A percentile compares a stretch with the other conserved stretches of the same genome.
These are phyloP conservation scores for Argyra leucocephala DNA, from an alignment of 2,888 invertebrate genomes.

Conservation along the genomic window DNA sequence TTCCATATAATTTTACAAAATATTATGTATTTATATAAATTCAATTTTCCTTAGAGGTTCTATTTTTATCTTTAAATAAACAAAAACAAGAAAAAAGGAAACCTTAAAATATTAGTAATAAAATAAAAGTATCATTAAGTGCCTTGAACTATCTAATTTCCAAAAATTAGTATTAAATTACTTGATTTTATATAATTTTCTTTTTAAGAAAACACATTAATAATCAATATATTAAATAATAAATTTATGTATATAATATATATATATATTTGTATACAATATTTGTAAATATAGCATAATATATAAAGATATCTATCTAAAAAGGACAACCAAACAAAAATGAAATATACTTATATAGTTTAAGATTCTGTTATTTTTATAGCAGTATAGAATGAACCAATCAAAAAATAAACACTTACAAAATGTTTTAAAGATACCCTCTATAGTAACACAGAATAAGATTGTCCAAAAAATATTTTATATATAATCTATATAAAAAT, in stretches of 20 bases:
- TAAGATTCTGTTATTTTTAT: not conserved
- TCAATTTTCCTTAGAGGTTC: too few species aligned
- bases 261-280: not conserved
- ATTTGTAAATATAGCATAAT: not conserved
- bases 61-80: not conserved
- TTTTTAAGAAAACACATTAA: too few species aligned
- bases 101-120: not conserved
- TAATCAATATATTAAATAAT: not conserved
- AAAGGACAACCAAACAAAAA: not conserved
- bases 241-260: not conserved
- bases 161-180: slow-evolving; percentile 4
- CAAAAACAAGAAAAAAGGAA: not conserved
- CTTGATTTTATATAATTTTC: not conserved
- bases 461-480: too few species aligned
- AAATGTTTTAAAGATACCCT: too few species aligned
- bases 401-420: not conserved
- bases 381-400: not conserved
- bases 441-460: too few species aligned
- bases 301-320: not conserved
- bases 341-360: not conserved
- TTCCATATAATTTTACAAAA: too few species aligned
- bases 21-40: too few species aligned
- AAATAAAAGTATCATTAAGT: slow-evolving; percentile 1
- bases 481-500: not conserved
- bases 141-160: not conserved